A percentile compares a stretch with the other conserved stretches of the same genome.
Conservation (phyloP, 2,797 vertebrate species). For the Tenualosa ilisha region DNA sequence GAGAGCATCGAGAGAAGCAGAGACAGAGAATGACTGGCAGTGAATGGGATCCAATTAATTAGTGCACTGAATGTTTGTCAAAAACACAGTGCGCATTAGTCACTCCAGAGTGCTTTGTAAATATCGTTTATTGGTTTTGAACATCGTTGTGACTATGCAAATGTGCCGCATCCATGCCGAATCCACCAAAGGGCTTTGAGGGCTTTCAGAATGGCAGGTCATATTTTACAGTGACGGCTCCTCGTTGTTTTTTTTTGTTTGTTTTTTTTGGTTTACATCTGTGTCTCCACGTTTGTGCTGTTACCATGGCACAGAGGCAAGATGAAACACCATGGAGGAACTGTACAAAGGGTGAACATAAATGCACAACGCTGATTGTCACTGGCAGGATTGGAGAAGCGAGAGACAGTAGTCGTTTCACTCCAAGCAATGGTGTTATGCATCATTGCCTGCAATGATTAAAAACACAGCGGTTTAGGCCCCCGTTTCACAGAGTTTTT, state of each 20-base stretch:
- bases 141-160: neutral
- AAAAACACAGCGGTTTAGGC: neutral
- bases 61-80: neutral
- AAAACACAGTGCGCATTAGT: neutral
- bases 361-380: neutral
- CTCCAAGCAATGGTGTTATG: neutral
- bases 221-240: neutral
- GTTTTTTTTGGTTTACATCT: neutral
- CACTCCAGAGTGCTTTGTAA: neutral
- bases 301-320: neutral
- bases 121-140: neutral
- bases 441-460: neutral
- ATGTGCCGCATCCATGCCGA: neutral
- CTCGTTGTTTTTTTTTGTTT: too few relatives aligned
- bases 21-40: neutral
- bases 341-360: too few relatives aligned
- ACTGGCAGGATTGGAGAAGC: neutral
- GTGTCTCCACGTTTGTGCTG: neutral
- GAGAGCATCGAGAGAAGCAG: neutral
- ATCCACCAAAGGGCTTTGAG: neutral
- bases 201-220: neutral
- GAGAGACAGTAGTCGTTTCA: neutral
- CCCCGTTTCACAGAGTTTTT: neutral
- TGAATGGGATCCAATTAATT: constrained; percentile 1
- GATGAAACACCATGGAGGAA: neutral